A percentile compares a stretch with the other conserved stretches of the same genome.
Evolutionary conservation across 2,113 vertebrate genomes (phyloP).

Genomic region (Oreochromis spilurus): DNA sequence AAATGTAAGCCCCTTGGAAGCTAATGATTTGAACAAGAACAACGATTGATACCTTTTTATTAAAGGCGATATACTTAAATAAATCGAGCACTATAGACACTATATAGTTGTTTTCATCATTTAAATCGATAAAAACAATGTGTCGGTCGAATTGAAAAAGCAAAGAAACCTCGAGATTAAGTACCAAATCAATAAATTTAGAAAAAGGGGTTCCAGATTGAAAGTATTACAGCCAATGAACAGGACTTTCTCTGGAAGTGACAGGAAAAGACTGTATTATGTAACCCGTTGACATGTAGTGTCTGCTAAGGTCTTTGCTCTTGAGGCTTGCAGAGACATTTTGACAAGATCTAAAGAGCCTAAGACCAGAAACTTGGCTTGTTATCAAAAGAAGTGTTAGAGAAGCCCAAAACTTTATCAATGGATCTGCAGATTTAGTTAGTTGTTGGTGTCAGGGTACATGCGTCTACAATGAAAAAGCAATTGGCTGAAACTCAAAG

Average conservation of each 20-base stretch:
- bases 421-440: background rate
- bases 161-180: background rate
- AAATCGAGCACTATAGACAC: background rate
- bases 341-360: background rate
- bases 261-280: background rate
- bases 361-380: background rate
- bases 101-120: background rate
- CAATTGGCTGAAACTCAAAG: background rate
- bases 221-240: background rate
- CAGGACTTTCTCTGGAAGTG: background rate
- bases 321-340: background rate
- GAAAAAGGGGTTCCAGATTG: background rate
- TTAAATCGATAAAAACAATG: background rate
- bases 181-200: background rate
- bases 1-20: background rate
- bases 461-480: background rate
- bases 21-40: background rate
- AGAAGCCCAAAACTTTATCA: background rate
- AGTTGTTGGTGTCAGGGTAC: background rate
- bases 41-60: background rate
- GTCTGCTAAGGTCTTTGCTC: background rate
- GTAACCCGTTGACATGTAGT: background rate
- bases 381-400: background rate
- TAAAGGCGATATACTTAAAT: background rate
- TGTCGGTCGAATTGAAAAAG: background rate